Conservation (phyloP, 2,888 invertebrate genomes). For the Phania funesta region DNA sequence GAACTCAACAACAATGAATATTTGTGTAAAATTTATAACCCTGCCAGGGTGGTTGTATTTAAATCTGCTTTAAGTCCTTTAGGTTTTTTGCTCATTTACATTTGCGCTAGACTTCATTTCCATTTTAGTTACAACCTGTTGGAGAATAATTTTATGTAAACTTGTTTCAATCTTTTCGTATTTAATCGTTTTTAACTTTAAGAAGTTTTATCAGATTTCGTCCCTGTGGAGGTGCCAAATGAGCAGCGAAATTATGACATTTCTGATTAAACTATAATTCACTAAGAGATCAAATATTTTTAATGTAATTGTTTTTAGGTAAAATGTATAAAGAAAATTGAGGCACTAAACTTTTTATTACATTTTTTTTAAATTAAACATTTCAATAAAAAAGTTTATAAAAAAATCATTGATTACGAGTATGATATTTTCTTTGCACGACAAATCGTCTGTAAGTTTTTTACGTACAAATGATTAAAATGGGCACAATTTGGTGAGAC, state of each 20-base stretch:
- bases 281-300: neutral
- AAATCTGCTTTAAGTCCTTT: slow-evolving; percentile 18
- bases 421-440: no score
- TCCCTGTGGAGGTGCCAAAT: slow-evolving; percentile 32
- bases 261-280: neutral
- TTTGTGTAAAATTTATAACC: neutral
- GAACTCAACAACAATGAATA: neutral
- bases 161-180: neutral
- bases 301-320: no score
- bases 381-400: no score
- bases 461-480: no score
- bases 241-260: slow-evolving; percentile 33
- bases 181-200: neutral
- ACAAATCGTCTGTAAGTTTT: no score
- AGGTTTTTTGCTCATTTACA: neutral
- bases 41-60: slow-evolving; percentile 1
- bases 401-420: no score
- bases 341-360: no score
- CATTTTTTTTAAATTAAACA: no score
- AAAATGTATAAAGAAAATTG: no score
- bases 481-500: no score
- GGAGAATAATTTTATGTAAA: slow-evolving; percentile 26
- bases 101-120: neutral
- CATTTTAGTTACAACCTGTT: neutral
- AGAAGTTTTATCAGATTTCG: slow-evolving; percentile 3